phyloP scores from a whole-genome alignment of 2,797 vertebrate genomes.

The Kryptolebias ocellatus region DNA sequence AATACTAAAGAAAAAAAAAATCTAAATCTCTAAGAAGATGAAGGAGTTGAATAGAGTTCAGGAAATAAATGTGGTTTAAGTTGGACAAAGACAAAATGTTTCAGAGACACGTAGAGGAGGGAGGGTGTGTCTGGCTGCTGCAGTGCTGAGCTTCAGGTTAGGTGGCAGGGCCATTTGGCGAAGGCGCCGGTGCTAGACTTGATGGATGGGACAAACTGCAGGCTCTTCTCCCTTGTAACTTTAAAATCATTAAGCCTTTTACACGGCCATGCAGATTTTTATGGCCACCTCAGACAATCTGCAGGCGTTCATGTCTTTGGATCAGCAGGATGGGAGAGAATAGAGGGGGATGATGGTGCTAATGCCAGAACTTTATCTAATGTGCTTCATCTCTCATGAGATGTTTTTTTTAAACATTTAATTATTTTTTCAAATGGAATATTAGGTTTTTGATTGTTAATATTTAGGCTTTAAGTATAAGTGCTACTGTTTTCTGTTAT shows the following conservation, averaged over 20 bases:
- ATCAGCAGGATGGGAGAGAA: conserved; percentile 42
- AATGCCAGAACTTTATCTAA: conserved; percentile 26
- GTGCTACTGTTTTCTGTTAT: not conserved
- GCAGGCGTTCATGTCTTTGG: conserved; percentile 44
- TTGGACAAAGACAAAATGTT: conserved; percentile 34
- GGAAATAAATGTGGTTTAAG: conserved; percentile 17
- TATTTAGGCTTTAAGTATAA: not conserved
- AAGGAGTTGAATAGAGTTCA: conserved; percentile 25
- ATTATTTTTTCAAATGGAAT: not conserved
- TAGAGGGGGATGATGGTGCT: conserved; percentile 1
- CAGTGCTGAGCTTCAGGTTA: conserved; percentile 65
- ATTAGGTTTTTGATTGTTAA: no score
- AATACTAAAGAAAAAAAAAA: not conserved
- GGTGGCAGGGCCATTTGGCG: conserved; percentile 78
- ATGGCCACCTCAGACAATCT: conserved; percentile 72
- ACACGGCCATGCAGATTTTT: conserved; percentile 79
- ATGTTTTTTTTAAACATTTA: conserved; percentile 1
- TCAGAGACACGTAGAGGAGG: conserved; percentile 5
- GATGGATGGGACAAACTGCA: conserved; percentile 79
- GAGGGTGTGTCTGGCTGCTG: conserved; percentile 33
- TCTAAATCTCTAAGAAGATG: conserved; percentile 10
- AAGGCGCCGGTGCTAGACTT: conserved; percentile 75
- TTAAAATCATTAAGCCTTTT: conserved; percentile 86
- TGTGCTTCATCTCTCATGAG: not conserved
- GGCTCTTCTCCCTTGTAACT: conserved; percentile 83